A percentile compares a stretch with the other conserved stretches of the same genome.
Evolutionary conservation across 2,113 vertebrate genomes (phyloP).

Genomic region (Notothenia rossii): DNA sequence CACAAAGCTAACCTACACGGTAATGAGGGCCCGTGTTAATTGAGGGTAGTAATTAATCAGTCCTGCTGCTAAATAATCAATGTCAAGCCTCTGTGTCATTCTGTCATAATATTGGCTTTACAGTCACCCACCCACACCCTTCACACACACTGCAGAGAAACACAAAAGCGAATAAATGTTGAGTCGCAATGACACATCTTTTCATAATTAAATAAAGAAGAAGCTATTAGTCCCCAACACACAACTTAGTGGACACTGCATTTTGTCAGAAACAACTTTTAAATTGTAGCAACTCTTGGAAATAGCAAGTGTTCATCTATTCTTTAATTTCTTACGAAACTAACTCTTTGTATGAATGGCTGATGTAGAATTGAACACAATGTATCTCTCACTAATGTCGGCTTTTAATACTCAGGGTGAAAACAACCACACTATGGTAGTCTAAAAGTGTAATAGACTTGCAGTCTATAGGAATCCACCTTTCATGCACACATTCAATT

Average conservation of each 20-base stretch:
- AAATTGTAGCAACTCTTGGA: not conserved
- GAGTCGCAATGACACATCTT: not conserved
- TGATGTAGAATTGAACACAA: not conserved
- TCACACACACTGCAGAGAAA: not conserved
- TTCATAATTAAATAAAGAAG: not conserved
- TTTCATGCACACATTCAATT: too few species aligned
- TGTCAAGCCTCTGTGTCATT: slow-evolving; percentile 29
- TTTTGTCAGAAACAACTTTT: not conserved
- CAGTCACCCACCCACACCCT: not conserved
- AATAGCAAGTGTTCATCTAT: not conserved
- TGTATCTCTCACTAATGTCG: too few species aligned
- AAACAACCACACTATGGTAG: not conserved
- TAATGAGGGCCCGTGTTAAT: slow-evolving; percentile 67
- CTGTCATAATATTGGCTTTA: slow-evolving; percentile 36
- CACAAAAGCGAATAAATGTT: not conserved
- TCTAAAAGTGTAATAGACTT: too few species aligned
- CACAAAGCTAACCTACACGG: slow-evolving; percentile 37
- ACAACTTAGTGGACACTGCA: not conserved
- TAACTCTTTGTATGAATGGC: not conserved
- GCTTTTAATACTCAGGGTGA: not conserved
- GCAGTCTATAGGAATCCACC: too few species aligned
- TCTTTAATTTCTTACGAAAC: not conserved
- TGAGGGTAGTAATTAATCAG: slow-evolving; percentile 63
- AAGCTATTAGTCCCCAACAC: not conserved
- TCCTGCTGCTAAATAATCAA: slow-evolving; percentile 50